Evolutionary conservation across 1,140 invertebrate genomes (phyloP), one percentile per base, ranked within the genome.

Genomic region (Diabrotica undecimpunctata): DNA sequence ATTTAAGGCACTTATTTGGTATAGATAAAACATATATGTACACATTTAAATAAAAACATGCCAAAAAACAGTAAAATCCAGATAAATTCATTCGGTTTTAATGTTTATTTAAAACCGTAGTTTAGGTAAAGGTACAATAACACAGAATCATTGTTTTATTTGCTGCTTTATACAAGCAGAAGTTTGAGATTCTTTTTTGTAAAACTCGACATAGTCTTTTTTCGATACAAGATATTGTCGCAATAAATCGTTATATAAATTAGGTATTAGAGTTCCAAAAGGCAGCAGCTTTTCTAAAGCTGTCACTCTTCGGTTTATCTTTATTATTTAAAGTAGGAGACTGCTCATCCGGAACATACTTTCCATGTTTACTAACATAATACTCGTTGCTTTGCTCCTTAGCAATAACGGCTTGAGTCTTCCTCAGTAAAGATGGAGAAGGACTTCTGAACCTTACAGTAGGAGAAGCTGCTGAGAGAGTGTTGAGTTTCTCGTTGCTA

Each of bases 201-300:
- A 25, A 25, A 25, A 25, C 4, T 25, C 25, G 25, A 25, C 25
- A 2, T 25, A 25, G 25, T 25, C 25, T 25, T 25, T 25, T 25
- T 25, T 25, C n/a, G n/a, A 25, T 25, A 25, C 25, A 25, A 25
- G 25, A 25, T 25, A 25, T 25, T 25, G 25, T 25, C 25, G 25
- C 25, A 25, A 25, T n/a, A n/a, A n/a, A n/a, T n/a, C n/a, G n/a
- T 25, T 25, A 25, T 4, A 25, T 59, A 56, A 57, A 54, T 72
- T 69, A 72, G 53, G 64, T 73, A 70, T 77, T 74, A 46, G 66
- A 65, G 59, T 75, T 77, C 75, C 75, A 77, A 67, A 77, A 77
- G 46, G 75, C 75, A 0, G 75, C 67, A 8, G 71, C 75, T 60
- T 71, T 77, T 63, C 72, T 69, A 66, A 75, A 77, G 53, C 67